phyloP scores from a whole-genome alignment of 2,113 vertebrate species.

The Rana temporaria region DNA sequence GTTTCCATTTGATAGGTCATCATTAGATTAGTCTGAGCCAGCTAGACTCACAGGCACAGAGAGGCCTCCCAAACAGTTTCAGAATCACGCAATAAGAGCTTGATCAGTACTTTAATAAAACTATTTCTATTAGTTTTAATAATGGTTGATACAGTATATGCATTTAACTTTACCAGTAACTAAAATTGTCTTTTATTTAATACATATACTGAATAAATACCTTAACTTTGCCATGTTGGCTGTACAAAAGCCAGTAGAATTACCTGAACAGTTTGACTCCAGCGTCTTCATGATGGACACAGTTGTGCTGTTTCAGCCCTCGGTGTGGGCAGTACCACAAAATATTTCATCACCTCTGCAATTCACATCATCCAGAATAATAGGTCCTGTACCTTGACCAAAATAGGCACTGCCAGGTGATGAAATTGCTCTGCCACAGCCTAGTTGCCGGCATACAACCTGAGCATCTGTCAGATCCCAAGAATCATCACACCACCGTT shows the following conservation, averaged over 20 bases:
- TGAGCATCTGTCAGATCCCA: constrained; percentile 6
- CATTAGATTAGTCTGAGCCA: too few species aligned
- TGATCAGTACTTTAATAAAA: too few species aligned
- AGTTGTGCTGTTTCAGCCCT: background rate
- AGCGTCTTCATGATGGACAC: constrained; percentile 1
- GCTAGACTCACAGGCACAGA: too few species aligned
- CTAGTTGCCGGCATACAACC: constrained; percentile 14
- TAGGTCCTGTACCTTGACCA: background rate
- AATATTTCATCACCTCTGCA: background rate
- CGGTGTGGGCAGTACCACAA: background rate
- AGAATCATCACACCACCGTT: constrained; percentile 31
- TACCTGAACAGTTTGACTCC: constrained; percentile 35
- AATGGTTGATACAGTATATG: too few species aligned
- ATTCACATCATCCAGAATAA: constrained; percentile 7
- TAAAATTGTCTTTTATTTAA: background rate
- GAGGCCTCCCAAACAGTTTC: too few species aligned
- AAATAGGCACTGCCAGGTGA: background rate
- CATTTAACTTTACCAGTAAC: too few species aligned
- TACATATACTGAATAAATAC: background rate
- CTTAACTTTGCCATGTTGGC: background rate
- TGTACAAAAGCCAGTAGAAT: background rate
- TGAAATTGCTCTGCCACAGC: constrained; percentile 14
- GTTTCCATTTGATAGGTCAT: too few species aligned
- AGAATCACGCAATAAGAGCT: too few species aligned
- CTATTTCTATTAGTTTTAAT: too few species aligned